Conservation (phyloP, 2,113 vertebrate species). For the Loxodonta africana region DNA sequence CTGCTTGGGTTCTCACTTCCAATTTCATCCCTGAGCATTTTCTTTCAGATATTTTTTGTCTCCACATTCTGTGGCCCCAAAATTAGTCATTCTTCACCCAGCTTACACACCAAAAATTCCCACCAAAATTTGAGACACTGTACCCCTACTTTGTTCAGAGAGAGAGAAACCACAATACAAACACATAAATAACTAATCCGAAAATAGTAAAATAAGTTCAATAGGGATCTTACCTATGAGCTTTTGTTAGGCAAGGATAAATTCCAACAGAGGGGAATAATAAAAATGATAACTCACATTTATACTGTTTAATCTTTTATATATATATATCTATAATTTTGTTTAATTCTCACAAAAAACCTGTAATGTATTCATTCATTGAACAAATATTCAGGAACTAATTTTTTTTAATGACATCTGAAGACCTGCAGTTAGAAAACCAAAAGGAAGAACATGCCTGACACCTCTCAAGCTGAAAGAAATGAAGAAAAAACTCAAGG, state of each 20-base stretch:
- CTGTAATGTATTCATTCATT: not conserved
- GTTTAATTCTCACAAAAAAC: not conserved
- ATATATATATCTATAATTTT: not conserved
- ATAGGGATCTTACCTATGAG: not conserved
- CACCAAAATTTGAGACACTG: not conserved
- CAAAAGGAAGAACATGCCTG: too few species aligned
- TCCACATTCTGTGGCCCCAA: not conserved
- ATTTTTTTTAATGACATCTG: not conserved
- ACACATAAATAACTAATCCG: not conserved
- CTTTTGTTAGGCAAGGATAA: not conserved
- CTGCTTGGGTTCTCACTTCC: not conserved
- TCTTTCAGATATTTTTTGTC: not conserved
- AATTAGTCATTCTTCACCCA: not conserved
- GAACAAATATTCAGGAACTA: not conserved
- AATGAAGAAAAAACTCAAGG: too few species aligned
- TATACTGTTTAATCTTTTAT: not conserved
- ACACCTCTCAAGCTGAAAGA: too few species aligned
- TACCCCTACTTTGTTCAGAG: not conserved
- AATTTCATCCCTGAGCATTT: not conserved
- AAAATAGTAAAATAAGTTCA: not conserved
- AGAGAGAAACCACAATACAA: constrained; percentile 1
- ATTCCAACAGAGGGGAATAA: not conserved
- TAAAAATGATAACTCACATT: not conserved
- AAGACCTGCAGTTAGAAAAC: too few species aligned
- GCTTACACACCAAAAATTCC: not conserved